Base-by-base conservation (phyloP, 2,888 invertebrate genomes). In the Cheilosia variabilis region DNA sequence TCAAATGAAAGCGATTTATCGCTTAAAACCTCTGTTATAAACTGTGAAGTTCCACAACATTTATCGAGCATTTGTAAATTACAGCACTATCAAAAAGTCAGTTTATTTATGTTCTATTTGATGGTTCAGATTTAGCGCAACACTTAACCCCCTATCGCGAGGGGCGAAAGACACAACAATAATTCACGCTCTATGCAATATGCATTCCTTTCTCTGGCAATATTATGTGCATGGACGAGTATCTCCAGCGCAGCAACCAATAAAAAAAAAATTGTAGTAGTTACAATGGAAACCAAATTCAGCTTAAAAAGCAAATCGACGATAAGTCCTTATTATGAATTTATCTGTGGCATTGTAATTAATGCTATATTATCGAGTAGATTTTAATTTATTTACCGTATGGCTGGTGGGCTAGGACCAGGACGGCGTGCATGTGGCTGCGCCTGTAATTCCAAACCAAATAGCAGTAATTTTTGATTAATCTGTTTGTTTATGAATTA, bases 391-490 rank as follows among this genome's bases (percentile, higher is more conserved):
- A 87, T 87, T 82, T 87, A 87, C 77, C 87, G 77, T 78, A 87
- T 87, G 87, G 82, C 73, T 73, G 77, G 17, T 66, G 45, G 82
- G 60, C 76, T 58, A 72, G 83, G 45, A 60, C 15, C 52, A n/a
- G 37, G 37, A 24, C 50, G 34, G 17, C 41, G 53, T 52, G 50
- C 65, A 71, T 60, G 66, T 68, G 77, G 77, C 63, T 72, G 60
- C 66, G 55, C 62, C 63, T 81, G 86, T 86, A 86, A 81, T 81
- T 71, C 81, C 71, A 86, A 80, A 69, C 82, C 86, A 77, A 87
- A 87, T 76, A 82, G 82, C 87, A 87, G 82, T 82, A 87, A 82
- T 87, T 87, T 87, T 82, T 87, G 87, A 87, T 87, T 87, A 87
- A 82, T 87, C 87, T 87, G 73, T 87, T 87, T 87, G 87, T 78